Percentiles rank a stretch among this genome's conserved stretches.
Conservation (phyloP, 2,797 vertebrate species). For the Tenualosa ilisha region DNA sequence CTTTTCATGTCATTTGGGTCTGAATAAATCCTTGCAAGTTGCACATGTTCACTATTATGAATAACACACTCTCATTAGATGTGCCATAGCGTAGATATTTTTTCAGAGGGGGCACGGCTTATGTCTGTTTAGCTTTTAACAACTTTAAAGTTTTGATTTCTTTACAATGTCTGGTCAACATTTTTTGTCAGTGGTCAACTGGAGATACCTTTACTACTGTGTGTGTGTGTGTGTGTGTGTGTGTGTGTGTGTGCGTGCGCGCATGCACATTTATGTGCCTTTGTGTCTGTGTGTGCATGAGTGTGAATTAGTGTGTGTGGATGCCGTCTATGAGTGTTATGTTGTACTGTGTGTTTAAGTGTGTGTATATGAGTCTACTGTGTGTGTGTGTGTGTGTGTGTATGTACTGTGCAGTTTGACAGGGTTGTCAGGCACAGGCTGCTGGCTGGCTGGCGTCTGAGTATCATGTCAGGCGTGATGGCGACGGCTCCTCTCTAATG, state of each 20-base stretch:
- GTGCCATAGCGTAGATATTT: too few relatives aligned
- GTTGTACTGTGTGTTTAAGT: background rate
- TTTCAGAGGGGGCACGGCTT: too few relatives aligned
- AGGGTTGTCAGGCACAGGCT: constrained; percentile 75
- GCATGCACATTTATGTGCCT: background rate
- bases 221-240: background rate
- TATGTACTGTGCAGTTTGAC: constrained; percentile 70
- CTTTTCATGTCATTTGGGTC: too few relatives aligned
- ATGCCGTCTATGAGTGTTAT: too few relatives aligned
- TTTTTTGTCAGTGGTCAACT: too few relatives aligned
- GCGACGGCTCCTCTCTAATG: constrained; percentile 87
- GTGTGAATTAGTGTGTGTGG: too few relatives aligned
- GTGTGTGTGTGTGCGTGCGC: background rate
- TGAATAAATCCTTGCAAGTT: too few relatives aligned
- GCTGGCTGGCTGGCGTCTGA: constrained; percentile 90
- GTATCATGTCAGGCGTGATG: constrained; percentile 86
- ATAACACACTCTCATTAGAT: too few relatives aligned
- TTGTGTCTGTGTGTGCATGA: background rate
- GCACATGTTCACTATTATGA: too few relatives aligned
- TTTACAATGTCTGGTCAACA: too few relatives aligned
- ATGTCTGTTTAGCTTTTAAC: too few relatives aligned
- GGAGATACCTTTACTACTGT: background rate
- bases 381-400: background rate
- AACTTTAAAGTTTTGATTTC: too few relatives aligned
- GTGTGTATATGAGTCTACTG: background rate